These are phyloP conservation scores for Uria aalge DNA, from an alignment of 2,113 vertebrate species.

Conservation along the genomic window DNA sequence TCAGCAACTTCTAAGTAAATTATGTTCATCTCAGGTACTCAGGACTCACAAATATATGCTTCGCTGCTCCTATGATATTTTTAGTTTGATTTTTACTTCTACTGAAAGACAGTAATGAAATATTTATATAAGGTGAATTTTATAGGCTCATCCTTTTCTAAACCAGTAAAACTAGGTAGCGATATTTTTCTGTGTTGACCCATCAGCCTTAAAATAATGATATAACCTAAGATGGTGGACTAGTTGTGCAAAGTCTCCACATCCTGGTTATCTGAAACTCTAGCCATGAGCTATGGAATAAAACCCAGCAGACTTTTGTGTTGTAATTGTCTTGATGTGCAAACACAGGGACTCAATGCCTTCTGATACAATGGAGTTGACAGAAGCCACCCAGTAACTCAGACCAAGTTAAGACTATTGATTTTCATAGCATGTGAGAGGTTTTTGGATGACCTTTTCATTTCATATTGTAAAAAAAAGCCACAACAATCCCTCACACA, in stretches of 20 bases:
- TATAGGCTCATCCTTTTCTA: background rate
- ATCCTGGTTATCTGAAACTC: background rate
- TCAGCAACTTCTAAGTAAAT: background rate
- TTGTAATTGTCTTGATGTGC: background rate
- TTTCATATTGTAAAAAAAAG: background rate
- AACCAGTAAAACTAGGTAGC: background rate
- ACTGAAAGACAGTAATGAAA: background rate
- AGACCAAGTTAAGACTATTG: background rate
- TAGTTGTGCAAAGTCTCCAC: background rate
- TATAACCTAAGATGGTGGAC: background rate
- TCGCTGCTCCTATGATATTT: background rate
- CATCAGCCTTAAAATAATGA: background rate
- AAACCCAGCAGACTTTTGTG: background rate
- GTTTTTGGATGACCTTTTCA: background rate
- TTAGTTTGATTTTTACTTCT: background rate
- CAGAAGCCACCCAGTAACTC: background rate
- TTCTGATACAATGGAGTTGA: background rate
- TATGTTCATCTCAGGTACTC: background rate
- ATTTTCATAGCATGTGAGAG: background rate
- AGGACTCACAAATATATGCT: background rate
- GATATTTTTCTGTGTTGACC: background rate
- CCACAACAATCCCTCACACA: background rate
- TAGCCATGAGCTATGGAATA: background rate
- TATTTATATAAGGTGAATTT: background rate
- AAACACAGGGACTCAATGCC: background rate